A percentile compares a stretch with the other conserved stretches of the same genome.
Conservation (phyloP, 2,797 vertebrate genomes). For the Ceryle rudis region DNA sequence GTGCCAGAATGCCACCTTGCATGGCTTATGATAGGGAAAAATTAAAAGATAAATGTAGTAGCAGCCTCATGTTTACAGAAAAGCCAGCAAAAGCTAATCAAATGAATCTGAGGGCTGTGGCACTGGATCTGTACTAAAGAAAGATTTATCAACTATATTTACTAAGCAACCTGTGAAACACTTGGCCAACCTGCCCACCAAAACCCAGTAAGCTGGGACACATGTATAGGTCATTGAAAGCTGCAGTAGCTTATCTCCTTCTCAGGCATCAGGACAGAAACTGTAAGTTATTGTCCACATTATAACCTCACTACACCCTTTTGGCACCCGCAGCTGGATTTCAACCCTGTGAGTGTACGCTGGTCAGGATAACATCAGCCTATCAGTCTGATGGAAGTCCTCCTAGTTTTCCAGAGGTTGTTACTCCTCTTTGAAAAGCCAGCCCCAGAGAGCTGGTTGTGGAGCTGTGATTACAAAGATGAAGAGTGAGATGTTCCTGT, state of each 20-base stretch:
- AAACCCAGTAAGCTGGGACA: not conserved
- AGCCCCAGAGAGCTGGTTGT: not conserved
- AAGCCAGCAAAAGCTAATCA: not conserved
- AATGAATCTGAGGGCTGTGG: not conserved
- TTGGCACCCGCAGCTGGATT: not conserved
- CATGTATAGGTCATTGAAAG: not conserved
- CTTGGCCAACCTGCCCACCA: not conserved
- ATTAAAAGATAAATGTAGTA: not conserved
- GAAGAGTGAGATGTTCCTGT: not conserved
- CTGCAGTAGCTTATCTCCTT: not conserved
- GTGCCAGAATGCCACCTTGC: fast-evolving
- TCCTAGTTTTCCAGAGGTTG: not conserved
- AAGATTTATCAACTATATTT: not conserved
- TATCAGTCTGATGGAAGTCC: not conserved
- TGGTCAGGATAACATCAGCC: not conserved
- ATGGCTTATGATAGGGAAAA: not conserved
- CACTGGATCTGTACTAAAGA: not conserved
- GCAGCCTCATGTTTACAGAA: not conserved
- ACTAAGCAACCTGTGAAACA: not conserved
- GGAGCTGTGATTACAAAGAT: not conserved
- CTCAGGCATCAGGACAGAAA: not conserved
- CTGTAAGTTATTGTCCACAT: not conserved
- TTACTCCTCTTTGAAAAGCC: not conserved
- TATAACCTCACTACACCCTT: not conserved
- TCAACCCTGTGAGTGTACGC: not conserved